These are phyloP conservation scores for Eretmocerus hayati DNA, from an alignment of 2,888 invertebrate species.

Conservation along the genomic window DNA sequence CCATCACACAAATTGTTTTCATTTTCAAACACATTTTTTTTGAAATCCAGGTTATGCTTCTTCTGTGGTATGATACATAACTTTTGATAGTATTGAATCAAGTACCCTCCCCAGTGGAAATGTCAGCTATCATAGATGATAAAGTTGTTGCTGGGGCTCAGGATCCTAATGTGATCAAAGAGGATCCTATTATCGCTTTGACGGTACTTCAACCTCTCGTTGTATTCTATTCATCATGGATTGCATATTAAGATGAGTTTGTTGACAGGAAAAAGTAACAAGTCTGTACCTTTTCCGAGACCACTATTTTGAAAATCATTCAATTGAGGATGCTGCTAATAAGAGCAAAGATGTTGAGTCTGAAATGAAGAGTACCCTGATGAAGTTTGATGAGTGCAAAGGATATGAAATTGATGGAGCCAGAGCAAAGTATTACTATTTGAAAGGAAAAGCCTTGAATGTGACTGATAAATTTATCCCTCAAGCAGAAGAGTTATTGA, in stretches of 20 bases:
- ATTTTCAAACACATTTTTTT: too few relatives aligned
- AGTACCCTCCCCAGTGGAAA: too few relatives aligned
- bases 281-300: conserved; percentile 65
- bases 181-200: conserved; percentile 43
- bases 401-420: conserved; percentile 51
- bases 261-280: conserved; percentile 59
- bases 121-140: conserved; percentile 44
- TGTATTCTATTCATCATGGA: conserved; percentile 7
- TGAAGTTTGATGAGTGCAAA: conserved; percentile 60
- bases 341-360: conserved; percentile 60
- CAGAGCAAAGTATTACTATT: conserved; percentile 59
- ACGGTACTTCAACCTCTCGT: conserved; percentile 30
- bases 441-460: conserved; percentile 71
- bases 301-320: conserved; percentile 70
- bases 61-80: background rate
- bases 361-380: conserved; percentile 56
- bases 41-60: too few relatives aligned
- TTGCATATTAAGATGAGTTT: conserved; percentile 3
- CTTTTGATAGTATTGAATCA: background rate
- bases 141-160: conserved; percentile 44
- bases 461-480: conserved; percentile 60
- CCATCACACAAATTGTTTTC: background rate
- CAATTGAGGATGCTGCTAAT: conserved; percentile 60
- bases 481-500: conserved; percentile 66
- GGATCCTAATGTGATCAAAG: conserved; percentile 37